These are phyloP conservation scores for Zygothrica quintamaculata DNA, from an alignment of 2,888 invertebrate genomes.

Conservation along the genomic window DNA sequence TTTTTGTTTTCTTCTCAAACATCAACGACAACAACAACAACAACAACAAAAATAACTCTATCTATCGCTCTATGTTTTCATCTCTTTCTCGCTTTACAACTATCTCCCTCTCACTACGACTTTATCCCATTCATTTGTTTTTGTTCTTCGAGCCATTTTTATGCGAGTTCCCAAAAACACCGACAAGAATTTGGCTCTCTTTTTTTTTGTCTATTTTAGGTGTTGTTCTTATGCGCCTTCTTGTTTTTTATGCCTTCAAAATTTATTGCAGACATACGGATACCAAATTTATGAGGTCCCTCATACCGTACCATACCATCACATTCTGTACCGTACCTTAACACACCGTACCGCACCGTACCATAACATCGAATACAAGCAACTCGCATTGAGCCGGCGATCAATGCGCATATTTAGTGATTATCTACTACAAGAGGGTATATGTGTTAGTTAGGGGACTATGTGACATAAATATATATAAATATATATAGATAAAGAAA, in stretches of 20 bases:
- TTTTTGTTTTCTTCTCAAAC: conserved; percentile 71
- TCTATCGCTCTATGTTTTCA: conserved; percentile 21
- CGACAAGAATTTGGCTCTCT: conserved; percentile 58
- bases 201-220: conserved; percentile 67
- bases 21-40: too few species aligned
- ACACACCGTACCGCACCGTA: neutral
- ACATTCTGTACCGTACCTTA: neutral
- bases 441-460: too few species aligned
- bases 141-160: conserved; percentile 47
- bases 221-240: conserved; percentile 53
- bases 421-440: neutral
- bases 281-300: conserved; percentile 64
- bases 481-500: too few species aligned
- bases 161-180: conserved; percentile 51
- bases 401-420: neutral
- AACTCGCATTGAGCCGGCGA: neutral
- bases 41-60: conserved; percentile 28
- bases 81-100: conserved; percentile 13
- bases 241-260: conserved; percentile 62
- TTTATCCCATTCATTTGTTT: conserved; percentile 14
- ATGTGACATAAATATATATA: too few species aligned
- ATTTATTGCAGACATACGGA: conserved; percentile 76
- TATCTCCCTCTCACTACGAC: conserved; percentile 9
- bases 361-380: conserved; percentile 7
- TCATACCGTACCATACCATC: conserved; percentile 1